Conservation (phyloP, 2,797 vertebrate genomes). For the Anas acuta region DNA sequence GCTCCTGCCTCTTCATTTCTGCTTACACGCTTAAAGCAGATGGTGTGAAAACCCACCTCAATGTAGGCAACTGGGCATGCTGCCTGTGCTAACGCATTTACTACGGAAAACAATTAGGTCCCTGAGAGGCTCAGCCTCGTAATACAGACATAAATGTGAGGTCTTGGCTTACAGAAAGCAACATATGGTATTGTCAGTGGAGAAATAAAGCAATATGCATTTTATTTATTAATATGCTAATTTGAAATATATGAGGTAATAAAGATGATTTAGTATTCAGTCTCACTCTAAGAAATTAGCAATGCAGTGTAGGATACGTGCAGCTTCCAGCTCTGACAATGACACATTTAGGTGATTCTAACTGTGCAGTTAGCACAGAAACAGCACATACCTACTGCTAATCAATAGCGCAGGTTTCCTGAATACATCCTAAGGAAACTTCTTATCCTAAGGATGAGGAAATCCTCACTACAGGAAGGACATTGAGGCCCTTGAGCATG, state of each 20-base stretch:
- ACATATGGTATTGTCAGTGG: not conserved
- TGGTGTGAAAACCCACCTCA: not conserved
- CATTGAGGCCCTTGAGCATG: no score
- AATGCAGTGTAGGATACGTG: rapidly evolving
- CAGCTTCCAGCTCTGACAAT: not conserved
- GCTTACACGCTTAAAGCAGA: not conserved
- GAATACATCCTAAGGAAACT: not conserved
- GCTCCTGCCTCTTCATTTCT: not conserved
- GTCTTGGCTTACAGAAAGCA: not conserved
- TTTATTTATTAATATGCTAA: not conserved
- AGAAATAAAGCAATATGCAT: not conserved
- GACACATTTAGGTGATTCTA: not conserved
- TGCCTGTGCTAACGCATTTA: not conserved
- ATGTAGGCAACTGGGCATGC: not conserved
- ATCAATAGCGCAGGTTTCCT: not conserved
- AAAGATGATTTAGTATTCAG: not conserved
- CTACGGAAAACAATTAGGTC: not conserved
- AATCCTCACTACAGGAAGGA: no score
- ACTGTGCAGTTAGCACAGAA: not conserved
- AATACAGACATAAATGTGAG: not conserved
- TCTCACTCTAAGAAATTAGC: not conserved
- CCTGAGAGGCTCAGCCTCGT: rapidly evolving
- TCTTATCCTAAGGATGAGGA: no score
- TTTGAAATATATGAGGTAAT: not conserved
- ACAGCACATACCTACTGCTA: not conserved